Base-by-base conservation (phyloP, 2,888 invertebrate species). In the Drosophila subquinaria region DNA sequence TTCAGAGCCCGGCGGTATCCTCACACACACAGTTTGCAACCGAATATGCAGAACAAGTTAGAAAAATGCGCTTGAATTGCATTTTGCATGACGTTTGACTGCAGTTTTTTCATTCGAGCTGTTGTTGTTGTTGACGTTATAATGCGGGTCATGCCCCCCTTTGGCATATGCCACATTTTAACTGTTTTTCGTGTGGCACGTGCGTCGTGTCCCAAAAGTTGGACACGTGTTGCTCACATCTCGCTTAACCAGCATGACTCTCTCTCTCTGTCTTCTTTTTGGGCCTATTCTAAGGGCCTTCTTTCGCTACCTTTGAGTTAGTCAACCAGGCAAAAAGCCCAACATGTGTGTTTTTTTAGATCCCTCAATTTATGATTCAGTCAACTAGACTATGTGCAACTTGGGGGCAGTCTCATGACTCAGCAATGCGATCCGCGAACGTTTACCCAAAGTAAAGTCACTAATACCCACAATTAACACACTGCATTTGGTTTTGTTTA, bases 11-110 rank as follows among this genome's bases (percentile, higher is more conserved):
- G 42, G 53, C 59, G 72, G 60, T 62, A 71, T 77, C 77, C 69
- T 72, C 67, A 66, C 42, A 61, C 65, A 70, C 65, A 70, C 53
- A 53, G 45, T 64, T 68, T 86, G 89, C 79, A 86, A 86, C 81
- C 73, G 69, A 79, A 89, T 74, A 81, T 83, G 65, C 76, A 69
- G 55, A 79, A 89, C 83, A 89, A 88, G 79, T 64, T 86, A 69
- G 72, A 86, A 86, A 86, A 88, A 86, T 86, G 88, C 86, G 86
- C 86, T 69, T 60, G 55, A 64, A 73, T 60, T 73, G 88, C 86
- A 88, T 55, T 82, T 85, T 85, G 70, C 65, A 68, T 57, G 47
- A 38, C 30, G 27, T 65, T 77, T 67, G 53, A 43, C 53, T 47
- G 43, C 48, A 51, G 52, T 35, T 61, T 69, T 36, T 48, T 48